These are phyloP conservation scores for Salarias fasciatus DNA, from an alignment of 2,797 vertebrate genomes.

Conservation along the genomic window DNA sequence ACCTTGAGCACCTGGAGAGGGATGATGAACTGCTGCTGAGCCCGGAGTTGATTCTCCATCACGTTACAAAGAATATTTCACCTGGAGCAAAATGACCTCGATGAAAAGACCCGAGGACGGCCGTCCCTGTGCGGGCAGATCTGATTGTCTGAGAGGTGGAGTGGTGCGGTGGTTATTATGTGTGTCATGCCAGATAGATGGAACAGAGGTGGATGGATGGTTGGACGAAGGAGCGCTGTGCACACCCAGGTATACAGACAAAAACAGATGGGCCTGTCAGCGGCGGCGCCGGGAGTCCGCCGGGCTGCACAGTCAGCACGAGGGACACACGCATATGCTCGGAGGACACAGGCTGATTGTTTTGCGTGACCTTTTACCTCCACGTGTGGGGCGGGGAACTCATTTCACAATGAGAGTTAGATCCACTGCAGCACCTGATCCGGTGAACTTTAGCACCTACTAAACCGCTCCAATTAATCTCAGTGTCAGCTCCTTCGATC, in stretches of 20 bases:
- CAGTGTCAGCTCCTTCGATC: slow-evolving; percentile 16
- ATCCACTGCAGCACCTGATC: slow-evolving; percentile 40
- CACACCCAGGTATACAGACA: slow-evolving; percentile 14
- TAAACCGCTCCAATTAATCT: slow-evolving; percentile 40
- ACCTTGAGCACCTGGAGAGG: neutral
- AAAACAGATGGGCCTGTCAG: slow-evolving; percentile 58
- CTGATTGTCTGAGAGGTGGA: slow-evolving; percentile 15
- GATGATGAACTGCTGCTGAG: slow-evolving; percentile 16
- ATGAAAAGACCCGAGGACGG: slow-evolving; percentile 25
- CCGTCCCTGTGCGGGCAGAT: slow-evolving; percentile 22
- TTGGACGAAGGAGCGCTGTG: slow-evolving; percentile 19
- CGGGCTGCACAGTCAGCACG: slow-evolving; percentile 24
- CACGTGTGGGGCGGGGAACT: slow-evolving; percentile 15
- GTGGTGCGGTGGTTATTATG: slow-evolving; percentile 10
- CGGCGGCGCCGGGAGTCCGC: slow-evolving; percentile 31
- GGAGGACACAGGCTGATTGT: slow-evolving; percentile 47
- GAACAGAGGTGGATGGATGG: slow-evolving; percentile 16
- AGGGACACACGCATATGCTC: slow-evolving; percentile 18
- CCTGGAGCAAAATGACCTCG: slow-evolving; percentile 37
- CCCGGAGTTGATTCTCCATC: slow-evolving; percentile 27
- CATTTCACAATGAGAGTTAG: slow-evolving; percentile 19
- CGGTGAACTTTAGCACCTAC: slow-evolving; percentile 54
- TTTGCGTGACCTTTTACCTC: slow-evolving; percentile 45
- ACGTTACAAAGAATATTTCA: slow-evolving; percentile 31
- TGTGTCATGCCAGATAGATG: slow-evolving; percentile 13